These are phyloP conservation scores for Sorex araneus DNA, from an alignment of 2,113 vertebrate species.

Conservation along the genomic window DNA sequence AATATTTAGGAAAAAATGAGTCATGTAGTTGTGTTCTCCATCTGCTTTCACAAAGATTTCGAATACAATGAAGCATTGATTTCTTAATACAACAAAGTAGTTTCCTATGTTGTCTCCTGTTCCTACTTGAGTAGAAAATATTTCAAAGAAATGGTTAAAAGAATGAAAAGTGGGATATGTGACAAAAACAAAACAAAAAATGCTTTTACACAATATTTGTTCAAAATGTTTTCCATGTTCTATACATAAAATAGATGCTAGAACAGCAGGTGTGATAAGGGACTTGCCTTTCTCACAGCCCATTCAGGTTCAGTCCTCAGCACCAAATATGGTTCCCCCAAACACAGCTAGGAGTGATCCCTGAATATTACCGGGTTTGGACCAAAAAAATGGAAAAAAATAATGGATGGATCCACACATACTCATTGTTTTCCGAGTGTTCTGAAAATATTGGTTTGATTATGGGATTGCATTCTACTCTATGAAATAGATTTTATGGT, in stretches of 20 bases:
- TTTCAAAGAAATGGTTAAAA: constrained; percentile 22
- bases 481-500: not conserved
- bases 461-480: not conserved
- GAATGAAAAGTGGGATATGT: not conserved
- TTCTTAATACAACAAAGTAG: not conserved
- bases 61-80: not conserved
- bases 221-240: constrained; percentile 9
- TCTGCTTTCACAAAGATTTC: constrained; percentile 18
- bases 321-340: no score
- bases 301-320: no score
- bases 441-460: not conserved
- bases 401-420: not conserved
- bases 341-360: no score
- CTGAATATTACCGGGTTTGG: no score
- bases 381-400: no score
- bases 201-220: not conserved
- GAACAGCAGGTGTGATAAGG: no score
- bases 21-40: not conserved
- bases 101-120: not conserved
- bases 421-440: constrained; percentile 24
- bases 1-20: not conserved
- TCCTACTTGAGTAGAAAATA: not conserved
- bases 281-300: no score
- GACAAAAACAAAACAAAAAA: not conserved
- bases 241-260: not conserved